Percentiles rank a stretch among this genome's conserved stretches.
Conservation (phyloP, 2,113 vertebrate genomes). For the Corvus cornix region DNA sequence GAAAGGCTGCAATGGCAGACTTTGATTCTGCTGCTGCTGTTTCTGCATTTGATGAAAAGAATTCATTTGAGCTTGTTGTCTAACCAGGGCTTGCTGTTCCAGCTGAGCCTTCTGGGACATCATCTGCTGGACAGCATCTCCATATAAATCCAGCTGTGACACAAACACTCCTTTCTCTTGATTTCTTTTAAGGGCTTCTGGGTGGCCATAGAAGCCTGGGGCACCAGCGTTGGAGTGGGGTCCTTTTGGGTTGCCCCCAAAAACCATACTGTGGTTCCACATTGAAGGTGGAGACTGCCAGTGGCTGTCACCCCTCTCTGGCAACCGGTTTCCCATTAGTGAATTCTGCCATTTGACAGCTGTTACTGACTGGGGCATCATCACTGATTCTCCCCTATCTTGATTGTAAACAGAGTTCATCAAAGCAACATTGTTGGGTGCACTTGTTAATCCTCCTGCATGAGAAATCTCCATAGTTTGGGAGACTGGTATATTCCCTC, state of each 20-base stretch:
- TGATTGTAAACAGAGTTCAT: constrained; percentile 88
- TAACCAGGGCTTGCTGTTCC: constrained; percentile 78
- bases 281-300: constrained; percentile 85
- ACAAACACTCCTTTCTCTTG: constrained; percentile 81
- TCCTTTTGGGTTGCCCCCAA: constrained; percentile 74
- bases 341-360: constrained; percentile 80
- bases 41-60: constrained; percentile 82
- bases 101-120: constrained; percentile 76
- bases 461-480: constrained; percentile 77
- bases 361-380: constrained; percentile 87
- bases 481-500: constrained; percentile 67
- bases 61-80: constrained; percentile 76
- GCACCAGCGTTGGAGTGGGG: constrained; percentile 70
- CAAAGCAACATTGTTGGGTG: constrained; percentile 81
- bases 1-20: constrained; percentile 90
- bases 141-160: constrained; percentile 78
- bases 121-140: constrained; percentile 80
- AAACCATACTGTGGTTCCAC: constrained; percentile 85
- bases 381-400: constrained; percentile 84
- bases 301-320: constrained; percentile 78
- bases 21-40: constrained; percentile 78
- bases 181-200: constrained; percentile 76
- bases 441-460: constrained; percentile 66
- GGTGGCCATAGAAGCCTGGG: constrained; percentile 75
- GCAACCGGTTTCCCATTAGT: constrained; percentile 82